phyloP scores from a whole-genome alignment of 2,888 invertebrate genomes.

The Netelia virgata region DNA sequence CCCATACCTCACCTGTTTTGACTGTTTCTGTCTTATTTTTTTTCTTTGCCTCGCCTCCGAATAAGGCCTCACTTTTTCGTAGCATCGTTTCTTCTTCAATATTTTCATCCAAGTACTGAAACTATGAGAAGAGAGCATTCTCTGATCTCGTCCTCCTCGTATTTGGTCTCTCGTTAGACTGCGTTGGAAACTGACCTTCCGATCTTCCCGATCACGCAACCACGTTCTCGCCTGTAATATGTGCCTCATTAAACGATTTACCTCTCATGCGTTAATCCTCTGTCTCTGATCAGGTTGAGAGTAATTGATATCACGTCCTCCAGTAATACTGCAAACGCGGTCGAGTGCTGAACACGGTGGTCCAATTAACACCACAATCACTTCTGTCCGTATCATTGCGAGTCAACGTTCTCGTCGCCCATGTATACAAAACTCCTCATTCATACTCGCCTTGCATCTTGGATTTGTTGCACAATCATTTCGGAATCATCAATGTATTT shows the following conservation, averaged over 20 bases:
- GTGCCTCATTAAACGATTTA: slow-evolving; percentile 7
- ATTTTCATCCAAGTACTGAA: slow-evolving; percentile 17
- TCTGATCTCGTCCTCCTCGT: slow-evolving; percentile 19
- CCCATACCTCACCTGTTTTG: slow-evolving; percentile 8
- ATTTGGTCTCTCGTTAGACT: slow-evolving; percentile 17
- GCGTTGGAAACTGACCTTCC: slow-evolving; percentile 1
- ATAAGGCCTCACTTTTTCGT: slow-evolving; percentile 30
- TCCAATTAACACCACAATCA: too few species aligned
- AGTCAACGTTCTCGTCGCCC: too few species aligned
- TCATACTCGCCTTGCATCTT: too few species aligned
- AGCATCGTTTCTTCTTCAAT: slow-evolving; percentile 28
- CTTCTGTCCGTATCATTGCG: too few species aligned
- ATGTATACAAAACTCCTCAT: too few species aligned
- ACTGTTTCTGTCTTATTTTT: slow-evolving; percentile 23
- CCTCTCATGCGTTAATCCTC: not conserved
- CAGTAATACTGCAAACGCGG: not conserved
- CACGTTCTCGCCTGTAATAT: slow-evolving; percentile 6
- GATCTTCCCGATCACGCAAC: not conserved
- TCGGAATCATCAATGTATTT: too few species aligned
- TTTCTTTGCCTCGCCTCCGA: slow-evolving; percentile 52
- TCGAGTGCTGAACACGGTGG: too few species aligned
- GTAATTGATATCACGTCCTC: slow-evolving; percentile 46
- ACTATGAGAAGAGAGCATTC: slow-evolving; percentile 13
- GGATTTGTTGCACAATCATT: too few species aligned
- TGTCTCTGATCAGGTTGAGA: slow-evolving; percentile 37